Evolutionary conservation across 2,797 vertebrate species (phyloP), one percentile per base, ranked within the genome.

Genomic region (Enoplosus armatus): DNA sequence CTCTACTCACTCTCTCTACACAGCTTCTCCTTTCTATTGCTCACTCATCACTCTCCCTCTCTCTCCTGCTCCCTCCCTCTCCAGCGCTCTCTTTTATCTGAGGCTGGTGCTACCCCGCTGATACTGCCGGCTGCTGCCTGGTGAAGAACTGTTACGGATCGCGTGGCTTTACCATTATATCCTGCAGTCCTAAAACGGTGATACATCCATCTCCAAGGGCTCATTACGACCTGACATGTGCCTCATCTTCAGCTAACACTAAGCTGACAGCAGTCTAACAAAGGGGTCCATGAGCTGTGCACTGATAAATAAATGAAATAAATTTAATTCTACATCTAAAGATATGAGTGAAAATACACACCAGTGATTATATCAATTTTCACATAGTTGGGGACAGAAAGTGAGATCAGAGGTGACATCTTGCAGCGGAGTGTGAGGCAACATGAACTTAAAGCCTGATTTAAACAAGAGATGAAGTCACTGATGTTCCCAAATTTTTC

Each of bases 141-240:
- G 96, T 97, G 96, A 97, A 97, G 97, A 96, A 96, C 96, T 97
- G 97, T 97, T 97, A 97, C 96, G 94, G 96, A 97, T 96, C 94
- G 96, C 95, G 96, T 96, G 97, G 96, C 96, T 97, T 97, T 96
- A 95, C 96, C 96, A 97, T 97, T 96, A 96, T 94, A 97, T 96
- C 96, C 96, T 95, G 95, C 96, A 96, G 97, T 95, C 96, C 96
- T 96, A 97, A 96, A 96, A 87, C 81, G 93, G 95, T 95, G 91
- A 92, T 89, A 95, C 96, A 96, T 96, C 95, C 94, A 89, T 89
- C 87, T 92, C 92, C 85, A 80, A 92, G 90, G 92, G 90, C 93
- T 94, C 91, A 92, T 94, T 94, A 90, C 90, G 85, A 90, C 79
- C 87, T 89, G 90, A 89, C 88, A 86, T 75, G 82, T 77, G 87